Base-by-base conservation (phyloP, 2,888 invertebrate genomes). In the Drosophila borborema region DNA sequence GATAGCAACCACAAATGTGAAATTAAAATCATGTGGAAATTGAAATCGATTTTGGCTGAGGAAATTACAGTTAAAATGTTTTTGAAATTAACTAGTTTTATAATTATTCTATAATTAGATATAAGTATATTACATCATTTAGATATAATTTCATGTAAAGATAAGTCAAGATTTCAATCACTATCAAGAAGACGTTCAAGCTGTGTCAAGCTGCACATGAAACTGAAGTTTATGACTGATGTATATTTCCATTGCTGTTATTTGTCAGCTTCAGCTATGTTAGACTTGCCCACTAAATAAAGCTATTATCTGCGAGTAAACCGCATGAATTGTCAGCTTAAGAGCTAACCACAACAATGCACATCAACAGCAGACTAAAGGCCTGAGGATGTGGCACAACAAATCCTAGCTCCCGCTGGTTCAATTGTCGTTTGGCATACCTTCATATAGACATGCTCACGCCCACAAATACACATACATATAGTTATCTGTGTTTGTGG, bases 261-360 rank as follows among this genome's bases (percentile, higher is more conserved):
- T 20, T 31, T 59, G 54, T 43, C 74, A 77, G 23, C 40, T 36
- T 45, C 23, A n/a, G 36, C 16, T 12, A 46, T 36, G 38, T 2
- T 20, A 18, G 18, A 40, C 28, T 48, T 18, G 23, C 0, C 48
- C 38, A 54, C 43, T 40, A 45, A 36, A 55, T 56, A 34, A 40
- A 54, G 51, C 41, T 41, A 53, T 56, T 51, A 56, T 55, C 48
- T 41, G 34, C 3, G 45, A 58, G 31, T 64, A 54, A 58, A 28
- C 54, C 74, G 56, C 59, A 74, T 16, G 46, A 54, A 34, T 49
- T 64, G 56, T 48, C 31, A 65, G 51, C 70, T 56, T 62, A 66
- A 59, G 34, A 59, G 62, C 28, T 53, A 54, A 78, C 62, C 65
- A 74, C 63, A 66, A 69, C 62, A 77, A 77, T 72, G 63, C 55